Evolutionary conservation across 64 coral and sea anemone genomes (phyloP), one percentile per base, ranked within the genome.

Genomic region (Pocillopora verrucosa): DNA sequence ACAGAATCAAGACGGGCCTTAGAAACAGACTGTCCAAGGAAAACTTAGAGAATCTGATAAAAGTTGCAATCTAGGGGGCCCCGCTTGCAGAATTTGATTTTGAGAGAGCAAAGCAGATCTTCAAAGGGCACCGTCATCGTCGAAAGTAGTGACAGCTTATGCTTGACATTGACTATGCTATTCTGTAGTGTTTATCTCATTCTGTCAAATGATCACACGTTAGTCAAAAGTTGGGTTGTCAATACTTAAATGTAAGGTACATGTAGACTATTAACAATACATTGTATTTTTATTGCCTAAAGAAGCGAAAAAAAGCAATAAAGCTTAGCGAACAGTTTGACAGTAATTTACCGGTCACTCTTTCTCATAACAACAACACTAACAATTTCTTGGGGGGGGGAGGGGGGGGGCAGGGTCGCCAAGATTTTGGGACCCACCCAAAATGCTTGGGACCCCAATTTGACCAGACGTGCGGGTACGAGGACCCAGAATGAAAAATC

Each of bases 41-140:
- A 89, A 89, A 89, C 87, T 77, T 89, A 89, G 74, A 89, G 74
- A 89, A 65, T 65, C 74, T 89, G 3, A 77, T 77, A 73, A 89
- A 89, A 89, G 74, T 77, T 89, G 87, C 87, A 64, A 89, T 89
- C 77, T 74, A 89, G 30, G 74, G 86, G 58, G 74, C 87, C 74
- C n/a, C n/a, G n/a, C n/a, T n/a, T n/a, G n/a, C n/a, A 89, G 14
- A 78, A 89, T 78, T 89, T 78, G 87, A 89, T 89, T 89, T 89
- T 89, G 74, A 89, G 87, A 88, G 87, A 77, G 87, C 87, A 64
- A 89, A 78, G 74, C 59, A 78, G 74, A 89, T 89, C 87, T 89
- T 89, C 34, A 89, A 78, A 78, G 30, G 87, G 87, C 73, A 78
- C 74, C 87, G 60, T 89, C 56, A 77, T 89, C 30, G 58, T 77